Percentiles rank a stretch among this genome's conserved stretches.
phyloP scores from a whole-genome alignment of 2,113 vertebrate species.

The Ctenodactylus gundi region DNA sequence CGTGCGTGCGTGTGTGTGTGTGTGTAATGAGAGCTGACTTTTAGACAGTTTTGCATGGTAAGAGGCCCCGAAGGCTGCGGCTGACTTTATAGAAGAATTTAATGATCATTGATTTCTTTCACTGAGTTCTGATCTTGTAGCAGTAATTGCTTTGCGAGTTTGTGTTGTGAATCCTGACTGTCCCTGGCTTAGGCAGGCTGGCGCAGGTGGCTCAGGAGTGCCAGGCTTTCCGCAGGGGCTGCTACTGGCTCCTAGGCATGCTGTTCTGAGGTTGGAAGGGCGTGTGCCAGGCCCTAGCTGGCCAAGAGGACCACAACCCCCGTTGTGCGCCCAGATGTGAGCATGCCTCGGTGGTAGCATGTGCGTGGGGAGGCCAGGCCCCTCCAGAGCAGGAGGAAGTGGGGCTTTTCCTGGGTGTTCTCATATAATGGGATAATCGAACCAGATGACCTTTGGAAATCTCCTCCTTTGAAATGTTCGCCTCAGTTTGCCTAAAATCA shows the following conservation, averaged over 20 bases:
- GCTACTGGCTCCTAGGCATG: background rate
- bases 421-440: rapidly evolving
- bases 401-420: rapidly evolving
- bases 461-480: background rate
- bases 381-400: background rate
- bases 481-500: background rate
- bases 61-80: slow-evolving; percentile 78
- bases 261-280: background rate
- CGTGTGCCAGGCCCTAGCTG: no score
- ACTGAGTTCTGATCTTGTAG: slow-evolving; percentile 76
- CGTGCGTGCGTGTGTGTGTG: no score
- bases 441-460: rapidly evolving
- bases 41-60: slow-evolving; percentile 82
- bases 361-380: background rate
- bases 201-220: no score
- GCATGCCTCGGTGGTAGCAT: background rate
- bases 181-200: slow-evolving; percentile 39
- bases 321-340: rapidly evolving
- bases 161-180: slow-evolving; percentile 55
- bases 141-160: slow-evolving; percentile 72
- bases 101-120: slow-evolving; percentile 86
- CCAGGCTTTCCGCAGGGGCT: no score
- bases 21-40: slow-evolving; percentile 77
- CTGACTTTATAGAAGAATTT: slow-evolving; percentile 81
- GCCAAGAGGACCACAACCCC: background rate